Evolutionary conservation across 2,888 invertebrate species (phyloP), one percentile per base, ranked within the genome.

Genomic region (Papilio gigon): DNA sequence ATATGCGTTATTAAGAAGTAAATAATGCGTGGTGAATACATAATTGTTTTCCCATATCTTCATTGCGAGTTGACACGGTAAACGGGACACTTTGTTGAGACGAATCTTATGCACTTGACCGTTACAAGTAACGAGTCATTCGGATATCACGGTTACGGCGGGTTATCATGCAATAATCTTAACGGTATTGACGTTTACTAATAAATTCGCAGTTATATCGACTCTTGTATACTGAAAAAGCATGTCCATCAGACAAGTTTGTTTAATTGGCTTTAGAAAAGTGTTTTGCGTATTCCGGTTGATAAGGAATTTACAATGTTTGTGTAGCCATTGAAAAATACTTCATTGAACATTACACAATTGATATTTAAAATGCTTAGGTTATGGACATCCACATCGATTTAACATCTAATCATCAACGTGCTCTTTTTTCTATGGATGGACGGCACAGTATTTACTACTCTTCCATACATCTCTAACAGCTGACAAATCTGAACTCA

Each of bases 21-120:
- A 37, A 40, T 58, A 30, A 35, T 22, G 35, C 35, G 27, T 30
- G 2, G n/a, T n/a, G n/a, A 30, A 53, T n/a, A 53, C 1, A 30
- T 53, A 53, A 53, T 53, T 53, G 27, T 53, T 30, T 53, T 50
- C 50, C 50, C 50, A 50, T 25, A 12, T 14, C 11, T 25, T 1
- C 12, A 14, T 14, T 50, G 50, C 22, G 11, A 9, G 0, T 25
- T 50, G 50, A 67, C 62, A 42, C 62, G 56, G 67, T 20, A 25
- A 40, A 37, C 30, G 30, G 20, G 35, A 67, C 20, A 22, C 4
- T 27, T 44, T 22, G 30, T 40, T 12, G 62, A 56, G 33, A 53
- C 67, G 53, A 62, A 56, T 65, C 56, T 25, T 17, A 60, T 60
- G 62, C 50, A 56, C 62, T 67, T 67, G 62, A 61, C 66, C 66